Evolutionary conservation across 2,888 invertebrate genomes (phyloP).

Genomic region (Ophion slaviceki): DNA sequence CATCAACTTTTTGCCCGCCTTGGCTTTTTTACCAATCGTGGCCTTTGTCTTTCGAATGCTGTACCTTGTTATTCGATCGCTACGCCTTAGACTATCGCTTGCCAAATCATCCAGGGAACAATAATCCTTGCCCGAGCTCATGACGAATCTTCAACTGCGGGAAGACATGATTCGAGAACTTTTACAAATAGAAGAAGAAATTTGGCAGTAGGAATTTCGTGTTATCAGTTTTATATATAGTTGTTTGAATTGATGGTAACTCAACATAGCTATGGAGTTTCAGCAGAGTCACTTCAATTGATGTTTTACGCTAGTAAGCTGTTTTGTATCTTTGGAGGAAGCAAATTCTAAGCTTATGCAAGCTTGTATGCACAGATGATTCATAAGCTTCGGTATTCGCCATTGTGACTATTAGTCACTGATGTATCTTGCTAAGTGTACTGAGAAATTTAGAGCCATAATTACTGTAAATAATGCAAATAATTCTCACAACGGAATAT

Average conservation of each 20-base stretch:
- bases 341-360: background rate
- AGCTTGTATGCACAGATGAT: background rate
- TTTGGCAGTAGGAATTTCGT: background rate
- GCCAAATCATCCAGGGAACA: background rate
- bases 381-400: background rate
- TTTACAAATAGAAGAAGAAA: background rate
- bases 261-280: too few relatives aligned
- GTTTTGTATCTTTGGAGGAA: background rate
- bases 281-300: background rate
- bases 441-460: background rate
- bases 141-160: background rate
- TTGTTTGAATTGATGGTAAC: too few relatives aligned
- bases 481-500: background rate
- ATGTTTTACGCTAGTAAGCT: background rate
- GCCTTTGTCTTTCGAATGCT: background rate
- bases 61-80: constrained; percentile 17
- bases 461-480: background rate
- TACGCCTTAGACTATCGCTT: background rate
- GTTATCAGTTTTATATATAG: background rate
- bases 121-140: constrained; percentile 37
- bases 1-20: background rate
- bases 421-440: background rate
- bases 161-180: background rate
- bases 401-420: background rate
- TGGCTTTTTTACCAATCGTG: background rate